Evolutionary conservation across 2,888 invertebrate genomes (phyloP).

Genomic region (Cerceris ruficornis): DNA sequence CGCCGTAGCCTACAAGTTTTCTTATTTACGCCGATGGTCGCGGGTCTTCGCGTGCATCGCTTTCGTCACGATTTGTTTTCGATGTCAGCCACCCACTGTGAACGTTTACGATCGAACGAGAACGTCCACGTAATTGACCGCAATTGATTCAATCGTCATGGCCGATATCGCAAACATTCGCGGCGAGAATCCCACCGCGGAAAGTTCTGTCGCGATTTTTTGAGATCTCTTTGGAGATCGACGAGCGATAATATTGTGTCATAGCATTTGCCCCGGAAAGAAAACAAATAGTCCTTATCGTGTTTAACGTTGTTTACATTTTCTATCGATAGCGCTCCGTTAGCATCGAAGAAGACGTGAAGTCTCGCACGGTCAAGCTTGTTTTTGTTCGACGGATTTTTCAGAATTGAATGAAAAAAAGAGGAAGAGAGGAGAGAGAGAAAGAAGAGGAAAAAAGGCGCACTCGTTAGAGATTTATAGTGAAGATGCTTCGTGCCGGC

Average conservation of each 20-base stretch:
- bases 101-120: slow-evolving; percentile 70
- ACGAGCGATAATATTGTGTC: not conserved
- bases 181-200: slow-evolving; percentile 24
- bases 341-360: not conserved
- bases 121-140: slow-evolving; percentile 73
- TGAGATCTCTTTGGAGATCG: slow-evolving; percentile 14
- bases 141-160: slow-evolving; percentile 72
- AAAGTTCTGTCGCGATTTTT: slow-evolving; percentile 33
- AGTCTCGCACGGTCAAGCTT: too few species aligned
- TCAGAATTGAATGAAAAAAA: not conserved
- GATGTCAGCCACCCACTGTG: slow-evolving; percentile 68
- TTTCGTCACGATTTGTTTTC: slow-evolving; percentile 49
- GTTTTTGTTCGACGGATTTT: not conserved
- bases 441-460: not conserved
- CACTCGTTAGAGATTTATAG: not conserved
- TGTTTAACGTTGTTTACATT: not conserved
- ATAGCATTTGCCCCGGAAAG: not conserved
- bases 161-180: slow-evolving; percentile 52
- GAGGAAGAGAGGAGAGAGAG: not conserved
- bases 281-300: not conserved
- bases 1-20: slow-evolving; percentile 6
- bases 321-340: slow-evolving; percentile 5
- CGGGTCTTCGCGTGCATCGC: slow-evolving; percentile 14
- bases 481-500: slow-evolving; percentile 13
- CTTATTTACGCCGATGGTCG: slow-evolving; percentile 33